These are phyloP conservation scores for Acronicta alni DNA, from an alignment of 2,888 invertebrate genomes.

Conservation along the genomic window DNA sequence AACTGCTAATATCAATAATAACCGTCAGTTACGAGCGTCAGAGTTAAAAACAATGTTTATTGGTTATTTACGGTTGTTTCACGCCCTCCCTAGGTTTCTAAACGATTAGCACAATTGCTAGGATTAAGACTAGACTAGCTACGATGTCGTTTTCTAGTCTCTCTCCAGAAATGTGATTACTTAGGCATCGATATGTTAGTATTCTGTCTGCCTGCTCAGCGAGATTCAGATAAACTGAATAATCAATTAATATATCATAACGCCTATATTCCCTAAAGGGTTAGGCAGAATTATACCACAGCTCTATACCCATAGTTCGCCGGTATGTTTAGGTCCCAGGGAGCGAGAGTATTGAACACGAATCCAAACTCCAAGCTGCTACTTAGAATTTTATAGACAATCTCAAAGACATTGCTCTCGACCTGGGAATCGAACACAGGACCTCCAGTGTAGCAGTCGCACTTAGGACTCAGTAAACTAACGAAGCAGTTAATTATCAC, in stretches of 20 bases:
- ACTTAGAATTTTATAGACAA: no score
- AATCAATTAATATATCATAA: not conserved
- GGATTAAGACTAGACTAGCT: slow-evolving; percentile 49
- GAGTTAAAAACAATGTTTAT: slow-evolving; percentile 61
- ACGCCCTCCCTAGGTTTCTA: slow-evolving; percentile 69
- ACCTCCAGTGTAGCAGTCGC: no score
- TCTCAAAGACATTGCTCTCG: no score
- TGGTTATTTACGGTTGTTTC: slow-evolving; percentile 60
- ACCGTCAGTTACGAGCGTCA: slow-evolving; percentile 33
- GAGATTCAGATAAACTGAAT: not conserved
- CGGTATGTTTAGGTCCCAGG: no score
- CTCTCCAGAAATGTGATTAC: slow-evolving; percentile 28
- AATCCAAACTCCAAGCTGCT: no score
- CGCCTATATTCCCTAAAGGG: no score
- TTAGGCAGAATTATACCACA: no score
- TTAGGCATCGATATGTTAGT: slow-evolving; percentile 8
- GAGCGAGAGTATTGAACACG: no score
- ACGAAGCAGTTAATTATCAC: no score
- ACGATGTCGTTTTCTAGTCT: slow-evolving; percentile 38
- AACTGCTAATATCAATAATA: slow-evolving; percentile 64
- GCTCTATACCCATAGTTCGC: no score
- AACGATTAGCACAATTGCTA: slow-evolving; percentile 67
- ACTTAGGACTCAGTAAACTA: no score
- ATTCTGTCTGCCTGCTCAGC: slow-evolving; percentile 9
- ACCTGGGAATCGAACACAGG: no score